Conservation (phyloP, 2,888 invertebrate species). For the Agrilus biguttatus region DNA sequence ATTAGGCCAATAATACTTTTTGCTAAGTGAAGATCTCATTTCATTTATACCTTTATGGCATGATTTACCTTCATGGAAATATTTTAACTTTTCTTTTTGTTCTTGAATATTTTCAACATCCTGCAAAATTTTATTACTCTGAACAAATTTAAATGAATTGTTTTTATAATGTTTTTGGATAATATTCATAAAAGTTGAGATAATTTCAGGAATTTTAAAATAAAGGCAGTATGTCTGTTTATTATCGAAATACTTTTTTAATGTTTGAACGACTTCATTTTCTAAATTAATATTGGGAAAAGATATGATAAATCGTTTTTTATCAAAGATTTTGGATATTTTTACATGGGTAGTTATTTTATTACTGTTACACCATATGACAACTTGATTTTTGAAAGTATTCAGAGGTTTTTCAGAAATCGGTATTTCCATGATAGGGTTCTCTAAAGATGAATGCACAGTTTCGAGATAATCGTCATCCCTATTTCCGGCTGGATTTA, state of each 20-base stretch:
- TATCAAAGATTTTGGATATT: slow-evolving; percentile 1
- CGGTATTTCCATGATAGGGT: neutral
- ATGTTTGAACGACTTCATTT: slow-evolving; percentile 3
- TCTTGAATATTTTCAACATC: slow-evolving; percentile 3
- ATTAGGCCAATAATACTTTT: slow-evolving; percentile 6
- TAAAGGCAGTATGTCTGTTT: slow-evolving; percentile 4
- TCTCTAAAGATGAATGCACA: neutral
- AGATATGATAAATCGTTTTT: neutral
- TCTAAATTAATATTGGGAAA: slow-evolving; percentile 3
- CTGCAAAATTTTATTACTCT: slow-evolving; percentile 1
- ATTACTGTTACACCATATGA: too few relatives aligned
- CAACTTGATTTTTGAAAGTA: neutral
- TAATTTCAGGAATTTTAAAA: slow-evolving; percentile 1
- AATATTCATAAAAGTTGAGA: neutral
- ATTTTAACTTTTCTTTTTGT: slow-evolving; percentile 1
- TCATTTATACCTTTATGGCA: slow-evolving; percentile 5
- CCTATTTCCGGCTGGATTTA: too few relatives aligned
- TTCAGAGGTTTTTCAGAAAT: neutral
- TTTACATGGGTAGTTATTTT: neutral
- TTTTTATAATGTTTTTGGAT: slow-evolving; percentile 4
- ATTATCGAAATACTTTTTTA: slow-evolving; percentile 6
- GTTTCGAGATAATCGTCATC: too few relatives aligned
- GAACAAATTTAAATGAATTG: too few relatives aligned
- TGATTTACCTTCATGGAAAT: too few relatives aligned
- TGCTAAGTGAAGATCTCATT: slow-evolving; percentile 1